These are phyloP conservation scores for Trichechus manatus DNA, from an alignment of 2,113 vertebrate genomes.

Conservation along the genomic window DNA sequence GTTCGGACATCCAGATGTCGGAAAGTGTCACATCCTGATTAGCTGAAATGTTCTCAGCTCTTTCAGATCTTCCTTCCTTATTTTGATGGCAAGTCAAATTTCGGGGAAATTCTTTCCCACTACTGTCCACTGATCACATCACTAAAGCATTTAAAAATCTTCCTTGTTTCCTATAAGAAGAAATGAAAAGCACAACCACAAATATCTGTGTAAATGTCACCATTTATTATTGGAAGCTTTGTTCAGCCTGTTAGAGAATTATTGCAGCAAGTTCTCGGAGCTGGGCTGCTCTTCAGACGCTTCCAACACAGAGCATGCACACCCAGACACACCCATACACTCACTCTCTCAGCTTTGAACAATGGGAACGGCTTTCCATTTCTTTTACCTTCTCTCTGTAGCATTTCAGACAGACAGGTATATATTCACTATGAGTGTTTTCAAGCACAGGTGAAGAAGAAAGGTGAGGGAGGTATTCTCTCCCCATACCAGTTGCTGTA, in stretches of 20 bases:
- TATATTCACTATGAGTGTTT: not conserved
- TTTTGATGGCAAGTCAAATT: slow-evolving; percentile 86
- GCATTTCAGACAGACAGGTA: not conserved
- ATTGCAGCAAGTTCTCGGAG: slow-evolving; percentile 68
- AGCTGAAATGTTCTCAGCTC: slow-evolving; percentile 81
- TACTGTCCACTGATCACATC: slow-evolving; percentile 89
- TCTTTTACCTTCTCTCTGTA: not conserved
- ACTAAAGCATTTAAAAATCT: slow-evolving; percentile 87
- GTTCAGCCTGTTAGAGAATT: slow-evolving; percentile 74
- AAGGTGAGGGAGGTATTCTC: not conserved
- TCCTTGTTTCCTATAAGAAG: slow-evolving; percentile 89
- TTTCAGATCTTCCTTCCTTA: slow-evolving; percentile 86
- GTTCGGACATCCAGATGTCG: slow-evolving; percentile 86
- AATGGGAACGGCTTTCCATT: slow-evolving; percentile 1
- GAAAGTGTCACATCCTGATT: slow-evolving; percentile 83
- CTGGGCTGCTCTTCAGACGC: slow-evolving; percentile 60
- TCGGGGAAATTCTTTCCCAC: slow-evolving; percentile 88
- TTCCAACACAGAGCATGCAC: not conserved
- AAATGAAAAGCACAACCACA: slow-evolving; percentile 88
- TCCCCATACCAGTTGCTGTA: not conserved
- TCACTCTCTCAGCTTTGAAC: fast-evolving
- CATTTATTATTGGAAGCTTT: slow-evolving; percentile 88
- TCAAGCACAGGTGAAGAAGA: not conserved
- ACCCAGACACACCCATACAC: slow-evolving; percentile 22
- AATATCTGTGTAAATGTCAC: slow-evolving; percentile 89